Base-by-base conservation (phyloP, 2,888 invertebrate species). In the Spialia ferax region DNA sequence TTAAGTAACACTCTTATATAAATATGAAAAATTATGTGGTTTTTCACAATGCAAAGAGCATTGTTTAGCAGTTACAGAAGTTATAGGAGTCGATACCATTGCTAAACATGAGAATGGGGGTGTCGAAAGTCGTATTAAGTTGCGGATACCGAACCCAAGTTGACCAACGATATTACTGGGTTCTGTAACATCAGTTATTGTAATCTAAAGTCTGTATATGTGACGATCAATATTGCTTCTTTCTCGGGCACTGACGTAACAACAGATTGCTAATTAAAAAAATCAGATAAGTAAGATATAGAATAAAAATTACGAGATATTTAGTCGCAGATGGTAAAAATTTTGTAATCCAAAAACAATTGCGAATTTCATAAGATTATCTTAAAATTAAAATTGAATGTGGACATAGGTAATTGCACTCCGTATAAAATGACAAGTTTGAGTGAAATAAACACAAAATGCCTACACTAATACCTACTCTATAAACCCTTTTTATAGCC, bases 21-120 rank as follows among this genome's bases (percentile, higher is more conserved):
- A 38, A 11, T 11, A 32, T 10, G 32, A 32, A 55, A 63, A 63
- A 56, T 42, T 56, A 57, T 56, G 45, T 32, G 45, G 18, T 63
- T 65, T 63, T 59, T 65, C 59, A 65, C 38, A 59, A 59, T 11
- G 50, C 50, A 38, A n/a, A n/a, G n/a, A n/a, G 22, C 50, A 50
- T 42, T 57, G 45, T 65, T 20, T 57, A 35, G 64, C 57, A 65
- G 50, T 11, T 57, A 35, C 18, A 56, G 48, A 64, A 50, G 50
- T 57, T 29, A 48, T 64, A 56, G 56, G 55, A 56, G 57, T 52
- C 65, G 48, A 57, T 68, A 66, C 7, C 26, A 56, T 71, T 71
- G 63, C 71, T 66, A 50, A 71, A 71, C 48, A 70, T 69, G 71
- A 71, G 71, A 71, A 70, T 62, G 71, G 68, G 63, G 67, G 20